These are phyloP conservation scores for Chamaea fasciata DNA, from an alignment of 2,113 vertebrate species.

Conservation along the genomic window DNA sequence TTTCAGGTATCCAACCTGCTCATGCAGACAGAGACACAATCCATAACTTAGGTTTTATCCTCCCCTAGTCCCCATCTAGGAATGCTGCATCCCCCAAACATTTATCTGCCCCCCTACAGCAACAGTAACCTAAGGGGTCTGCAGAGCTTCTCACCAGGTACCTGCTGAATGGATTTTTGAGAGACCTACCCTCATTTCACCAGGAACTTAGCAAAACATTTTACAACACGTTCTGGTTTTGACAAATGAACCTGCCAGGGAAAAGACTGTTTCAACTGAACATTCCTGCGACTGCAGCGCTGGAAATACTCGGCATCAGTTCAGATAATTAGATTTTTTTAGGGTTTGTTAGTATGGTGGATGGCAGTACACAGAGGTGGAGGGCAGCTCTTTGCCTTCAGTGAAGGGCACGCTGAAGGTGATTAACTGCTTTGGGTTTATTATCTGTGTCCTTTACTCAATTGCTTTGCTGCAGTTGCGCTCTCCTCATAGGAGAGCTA, in stretches of 20 bases:
- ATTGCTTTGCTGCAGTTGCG: neutral
- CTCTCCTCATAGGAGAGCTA: neutral
- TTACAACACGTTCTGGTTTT: neutral
- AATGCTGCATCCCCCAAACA: neutral
- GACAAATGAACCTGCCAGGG: neutral
- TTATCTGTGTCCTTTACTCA: neutral
- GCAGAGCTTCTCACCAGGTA: neutral
- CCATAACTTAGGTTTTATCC: neutral
- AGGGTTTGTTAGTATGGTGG: neutral
- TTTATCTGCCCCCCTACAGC: neutral
- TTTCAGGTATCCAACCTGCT: neutral
- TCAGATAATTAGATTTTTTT: neutral
- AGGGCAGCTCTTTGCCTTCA: neutral
- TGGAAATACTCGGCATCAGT: neutral
- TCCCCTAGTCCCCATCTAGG: neutral
- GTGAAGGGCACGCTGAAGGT: neutral
- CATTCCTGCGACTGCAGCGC: neutral
- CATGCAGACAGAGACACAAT: neutral
- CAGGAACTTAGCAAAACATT: neutral
- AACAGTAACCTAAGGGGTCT: neutral
- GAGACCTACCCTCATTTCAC: neutral
- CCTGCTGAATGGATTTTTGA: neutral
- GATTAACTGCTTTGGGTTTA: neutral
- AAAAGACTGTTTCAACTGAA: neutral
- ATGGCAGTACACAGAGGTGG: neutral